Evolutionary conservation across 2,113 vertebrate genomes (phyloP), one percentile per base, ranked within the genome.

Genomic region (Phrynosoma blainvillii): DNA sequence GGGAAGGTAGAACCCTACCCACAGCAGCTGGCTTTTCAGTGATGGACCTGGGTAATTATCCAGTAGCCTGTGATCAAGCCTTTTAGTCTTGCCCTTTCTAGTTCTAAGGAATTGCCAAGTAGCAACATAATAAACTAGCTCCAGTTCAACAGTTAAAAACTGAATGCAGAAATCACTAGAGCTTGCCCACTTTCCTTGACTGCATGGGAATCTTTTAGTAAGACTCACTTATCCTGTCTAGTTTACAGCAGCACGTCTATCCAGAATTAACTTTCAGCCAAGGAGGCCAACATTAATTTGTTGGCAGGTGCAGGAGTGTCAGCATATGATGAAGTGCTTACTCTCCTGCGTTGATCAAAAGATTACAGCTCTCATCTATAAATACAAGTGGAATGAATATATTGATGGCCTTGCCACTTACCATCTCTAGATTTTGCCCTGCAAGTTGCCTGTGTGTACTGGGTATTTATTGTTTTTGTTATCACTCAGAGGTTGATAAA

Each of bases 301-400:
- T 77, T 14, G 2, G 75, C 32, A 80, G 83, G 21, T 92, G 23
- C 82, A 32, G 30, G 52, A 2, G 7, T 87, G 59, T 88, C 82
- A 82, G 36, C 20, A 68, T 32, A 23, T 85, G 59, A 65, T 70
- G 66, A 85, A 81, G 65, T 82, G 23, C 23, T 82, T 86, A 32
- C 77, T 87, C 14, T 84, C 20, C 68, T 87, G 10, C 66, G 54
- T 10, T 65, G 84, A 86, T 93, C 59, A 52, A 79, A 92, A 85
- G 80, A 78, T 84, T 84, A 42, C 66, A 92, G 27, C 12, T 90
- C 87, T 93, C n/a, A 27, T 83, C 88, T 91, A 75, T 89, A 92
- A 89, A 86, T 88, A 27, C 27, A 80, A 82, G 40, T 2, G 54
- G 81, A 89, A 81, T 83, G 10, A 88, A 74, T 74, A 87, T 76